Base-by-base conservation (phyloP, 2,113 vertebrate genomes). In the Laticauda colubrina region DNA sequence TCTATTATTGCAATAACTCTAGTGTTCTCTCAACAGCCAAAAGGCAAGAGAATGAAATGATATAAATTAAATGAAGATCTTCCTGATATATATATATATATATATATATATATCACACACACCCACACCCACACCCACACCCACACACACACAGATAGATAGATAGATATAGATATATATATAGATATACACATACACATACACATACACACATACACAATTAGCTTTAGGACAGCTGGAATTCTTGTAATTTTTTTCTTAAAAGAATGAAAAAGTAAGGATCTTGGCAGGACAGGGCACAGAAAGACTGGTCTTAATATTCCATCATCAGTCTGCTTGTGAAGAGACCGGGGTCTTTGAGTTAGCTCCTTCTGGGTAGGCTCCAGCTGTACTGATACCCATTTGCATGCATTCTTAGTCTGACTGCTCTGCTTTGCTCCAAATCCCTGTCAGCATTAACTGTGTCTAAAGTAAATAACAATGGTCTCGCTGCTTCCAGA, bases 321-420 rank as follows among this genome's bases (percentile, higher is more conserved):
- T 24, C 12, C 26, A 56, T 53, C 61, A 89, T 29, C 7, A 48
- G 24, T 26, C 15, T 55, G 8, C 59, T 29, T 43, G 55, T 34
- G n/a, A 34, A 53, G 43, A 89, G 39, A n/a, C 29, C 43, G 15
- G 88, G 34, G 81, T 51, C 24, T 39, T 57, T 26, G 34, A 43
- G 54, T 55, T 51, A 69, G 85, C 12, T 39, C 39, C 59, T 92
- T 54, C 75, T 89, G 85, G 26, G 88, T 55, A 91, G 89, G 55
- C 61, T 89, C 91, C 93, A 94, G 86, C 85, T 94, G 94, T 55
- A 69, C 61, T 43, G 54, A n/a, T 20, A 90, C 56, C 81, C 48
- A 91, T 92, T 92, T 94, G 45, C 90, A 91, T 94, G 93, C 90
- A 93, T 93, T 94, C 91, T 92, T 94, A 75, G 61, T 86, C 59